phyloP scores from a whole-genome alignment of 1,140 invertebrate genomes.

The Tribolium castaneum region DNA sequence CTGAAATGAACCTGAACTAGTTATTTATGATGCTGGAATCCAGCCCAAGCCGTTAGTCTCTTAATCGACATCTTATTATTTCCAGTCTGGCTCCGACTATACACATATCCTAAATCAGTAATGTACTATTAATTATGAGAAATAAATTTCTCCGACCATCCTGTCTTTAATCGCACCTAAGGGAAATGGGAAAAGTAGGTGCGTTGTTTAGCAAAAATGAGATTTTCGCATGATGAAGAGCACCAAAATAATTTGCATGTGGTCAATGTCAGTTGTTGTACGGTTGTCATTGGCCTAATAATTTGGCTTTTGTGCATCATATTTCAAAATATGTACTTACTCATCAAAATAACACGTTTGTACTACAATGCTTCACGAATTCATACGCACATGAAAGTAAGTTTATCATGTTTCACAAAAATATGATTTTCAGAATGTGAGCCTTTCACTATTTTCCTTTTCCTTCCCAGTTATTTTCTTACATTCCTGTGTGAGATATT shows the following conservation, averaged over 20 bases:
- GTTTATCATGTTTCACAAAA: no score
- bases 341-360: background rate
- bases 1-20: background rate
- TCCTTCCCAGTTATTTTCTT: background rate
- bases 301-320: background rate
- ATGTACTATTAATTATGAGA: slow-evolving; percentile 4
- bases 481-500: background rate
- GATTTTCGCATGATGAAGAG: background rate
- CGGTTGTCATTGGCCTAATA: slow-evolving; percentile 11
- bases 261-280: slow-evolving; percentile 14
- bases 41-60: background rate
- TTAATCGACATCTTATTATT: slow-evolving; percentile 28
- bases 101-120: slow-evolving; percentile 1
- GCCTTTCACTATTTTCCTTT: background rate
- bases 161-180: slow-evolving; percentile 2
- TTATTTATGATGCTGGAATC: slow-evolving; percentile 19
- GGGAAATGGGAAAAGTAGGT: slow-evolving; percentile 16
- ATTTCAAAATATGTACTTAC: background rate
- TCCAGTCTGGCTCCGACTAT: slow-evolving; percentile 18
- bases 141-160: slow-evolving; percentile 16
- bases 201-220: background rate
- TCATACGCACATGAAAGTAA: no score
- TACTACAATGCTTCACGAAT: background rate
- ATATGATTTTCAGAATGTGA: background rate
- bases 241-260: slow-evolving; percentile 1